Percentiles rank a stretch among this genome's conserved stretches.
Evolutionary conservation across 2,888 invertebrate species (phyloP).

Genomic region (Lycophotia porphyrea): DNA sequence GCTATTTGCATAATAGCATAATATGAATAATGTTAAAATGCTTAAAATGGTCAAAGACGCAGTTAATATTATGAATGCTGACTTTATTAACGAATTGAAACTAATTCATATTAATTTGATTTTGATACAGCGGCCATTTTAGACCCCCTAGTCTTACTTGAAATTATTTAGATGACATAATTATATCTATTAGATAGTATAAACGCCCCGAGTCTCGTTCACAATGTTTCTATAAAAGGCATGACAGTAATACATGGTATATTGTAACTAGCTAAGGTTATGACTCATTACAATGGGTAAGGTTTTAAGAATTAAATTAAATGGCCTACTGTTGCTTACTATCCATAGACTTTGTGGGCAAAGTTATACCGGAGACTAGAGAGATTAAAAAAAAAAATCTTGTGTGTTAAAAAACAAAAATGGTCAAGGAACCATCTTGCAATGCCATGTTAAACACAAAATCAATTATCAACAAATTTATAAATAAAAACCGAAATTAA

Average conservation of each 20-base stretch:
- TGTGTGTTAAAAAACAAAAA: not conserved
- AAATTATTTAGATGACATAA: slow-evolving; percentile 7
- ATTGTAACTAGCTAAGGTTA: slow-evolving; percentile 15
- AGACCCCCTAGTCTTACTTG: too few species aligned
- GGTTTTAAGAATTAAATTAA: slow-evolving; percentile 9
- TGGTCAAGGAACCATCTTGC: too few species aligned
- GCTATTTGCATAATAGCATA: not conserved
- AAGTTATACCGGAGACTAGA: not conserved
- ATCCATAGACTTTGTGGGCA: not conserved
- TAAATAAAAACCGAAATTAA: not conserved
- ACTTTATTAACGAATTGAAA: too few species aligned
- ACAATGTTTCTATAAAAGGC: slow-evolving; percentile 32
- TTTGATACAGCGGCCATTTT: too few species aligned
- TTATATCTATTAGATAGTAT: not conserved
- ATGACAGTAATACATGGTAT: slow-evolving; percentile 18
- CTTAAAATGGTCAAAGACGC: too few species aligned
- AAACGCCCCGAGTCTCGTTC: not conserved
- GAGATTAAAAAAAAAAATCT: not conserved
- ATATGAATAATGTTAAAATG: too few species aligned
- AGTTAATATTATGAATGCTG: too few species aligned
- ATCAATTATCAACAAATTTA: not conserved
- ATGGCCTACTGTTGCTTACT: not conserved
- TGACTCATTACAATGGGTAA: not conserved
- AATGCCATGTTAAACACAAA: slow-evolving; percentile 11
- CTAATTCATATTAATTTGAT: too few species aligned